Base-by-base conservation (phyloP, 2,888 invertebrate species). In the Sympetrum striolatum region DNA sequence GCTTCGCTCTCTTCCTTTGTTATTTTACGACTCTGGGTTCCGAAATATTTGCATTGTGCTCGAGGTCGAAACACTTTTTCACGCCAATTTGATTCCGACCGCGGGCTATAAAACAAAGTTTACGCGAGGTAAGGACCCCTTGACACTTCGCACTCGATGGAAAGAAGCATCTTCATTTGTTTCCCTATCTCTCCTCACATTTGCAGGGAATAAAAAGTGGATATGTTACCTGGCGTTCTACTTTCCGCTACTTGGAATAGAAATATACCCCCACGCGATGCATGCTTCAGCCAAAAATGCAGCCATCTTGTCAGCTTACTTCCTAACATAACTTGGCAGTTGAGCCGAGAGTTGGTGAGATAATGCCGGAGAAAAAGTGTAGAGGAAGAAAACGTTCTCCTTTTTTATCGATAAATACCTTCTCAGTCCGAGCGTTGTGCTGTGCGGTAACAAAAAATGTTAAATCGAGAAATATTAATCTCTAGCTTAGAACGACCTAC, bases 31-130 rank as follows among this genome's bases (percentile, higher is more conserved):
- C 86, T 60, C 37, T 37, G 60, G 86, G 37, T 31, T 64, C 37
- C 86, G 86, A 86, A 86, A 86, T 86, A 86, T 86, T 86, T 86
- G 86, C 64, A 39, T 60, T 12, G 86, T 22, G 58, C 86, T 31
- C 86, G 60, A 25, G 73, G 22, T 10, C 64, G 64, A 64, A 37
- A 39, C 86, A 64, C 60, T 80, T 80, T 73, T 73, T 73, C 73
- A 73, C 73, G 73, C 25, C 73, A 73, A 31, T 73, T 31, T 73
- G 73, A 25, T 25, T 73, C 73, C 25, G 1, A 14, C 25, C 73
- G 73, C 73, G 31, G 64, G 31, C 73, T 12, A 73, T 73, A 73
- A 73, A 25, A 31, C 73, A 73, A 73, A 73, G 14, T 73, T 73
- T 73, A 73, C 73, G 25, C 31, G 73, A 73, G 73, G 53, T 25